Percentiles rank a stretch among this genome's conserved stretches.
phyloP scores from a whole-genome alignment of 2,113 vertebrate genomes.

The Sinocyclocheilus rhinocerous region DNA sequence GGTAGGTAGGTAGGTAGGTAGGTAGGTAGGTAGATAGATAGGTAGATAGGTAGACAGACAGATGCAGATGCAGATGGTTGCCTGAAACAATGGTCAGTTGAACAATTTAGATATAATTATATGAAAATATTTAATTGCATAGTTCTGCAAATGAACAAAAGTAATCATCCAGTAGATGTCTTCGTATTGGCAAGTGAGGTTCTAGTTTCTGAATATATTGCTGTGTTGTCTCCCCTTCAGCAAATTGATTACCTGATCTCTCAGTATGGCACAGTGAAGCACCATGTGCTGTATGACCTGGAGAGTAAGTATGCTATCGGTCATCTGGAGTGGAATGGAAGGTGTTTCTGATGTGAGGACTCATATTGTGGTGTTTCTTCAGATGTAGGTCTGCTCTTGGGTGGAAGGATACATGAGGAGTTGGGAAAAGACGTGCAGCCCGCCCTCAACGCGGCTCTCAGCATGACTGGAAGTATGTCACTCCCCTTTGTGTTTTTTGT shows the following conservation, averaged over 20 bases:
- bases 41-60: too few species aligned
- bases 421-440: conserved; percentile 83
- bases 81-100: too few species aligned
- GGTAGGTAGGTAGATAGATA: too few species aligned
- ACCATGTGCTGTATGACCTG: conserved; percentile 86
- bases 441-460: conserved; percentile 79
- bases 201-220: neutral
- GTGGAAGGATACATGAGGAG: conserved; percentile 78
- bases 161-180: too few species aligned
- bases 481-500: conserved; percentile 43
- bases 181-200: too few species aligned
- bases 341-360: neutral
- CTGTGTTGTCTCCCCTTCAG: conserved; percentile 68
- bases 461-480: conserved; percentile 84
- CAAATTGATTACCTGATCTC: conserved; percentile 89
- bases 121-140: too few species aligned
- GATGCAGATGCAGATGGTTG: too few species aligned
- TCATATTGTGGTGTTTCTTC: conserved; percentile 37
- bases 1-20: too few species aligned
- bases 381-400: conserved; percentile 87
- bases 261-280: conserved; percentile 86
- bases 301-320: conserved; percentile 82
- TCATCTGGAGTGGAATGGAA: neutral
- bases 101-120: too few species aligned
- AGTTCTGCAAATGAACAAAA: too few species aligned